Base-by-base conservation (phyloP, 1,140 invertebrate genomes). In the Cydia pomonella region DNA sequence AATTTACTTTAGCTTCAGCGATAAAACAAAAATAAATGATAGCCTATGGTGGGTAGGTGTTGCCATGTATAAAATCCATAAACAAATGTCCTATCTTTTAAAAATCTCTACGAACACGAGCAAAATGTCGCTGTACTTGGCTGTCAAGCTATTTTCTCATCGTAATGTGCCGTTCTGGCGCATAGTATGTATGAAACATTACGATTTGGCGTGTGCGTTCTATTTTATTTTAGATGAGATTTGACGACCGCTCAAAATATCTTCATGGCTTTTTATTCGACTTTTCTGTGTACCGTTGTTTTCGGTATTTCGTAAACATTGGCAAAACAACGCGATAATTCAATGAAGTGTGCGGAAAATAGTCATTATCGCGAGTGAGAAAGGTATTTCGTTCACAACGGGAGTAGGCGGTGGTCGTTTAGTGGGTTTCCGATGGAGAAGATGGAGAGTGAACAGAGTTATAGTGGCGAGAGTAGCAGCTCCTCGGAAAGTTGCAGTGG, bases 121-220 rank as follows among this genome's bases (percentile, higher is more conserved):
- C 87, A 92, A 92, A 92, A 92, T 92, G 91, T 92, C 91, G 91
- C 91, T 90, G 84, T 83, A 87, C 85, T 85, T 84, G 90, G 86
- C 91, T 92, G 91, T 92, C 91, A 92, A 92, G 90, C 86, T 92
- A 93, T 93, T 93, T 93, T 93, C 91, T 93, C 90, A 87, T 92
- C 87, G 91, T 87, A 92, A 92, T 92, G 91, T 90, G 89, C 90
- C 90, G 89, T 88, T 91, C 89, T 92, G 89, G 88, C 88, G 90
- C 89, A 92, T 91, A 92, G 85, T 91, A 92, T 92, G 88, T 92
- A 91, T 92, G 90, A 92, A 91, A 92, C 84, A 85, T 78, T 83
- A 82, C 80, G 84, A 83, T 87, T 90, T 91, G 89, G 85, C 89
- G 89, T 90, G 84, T 88, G 89, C 85, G 89, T 89, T 91, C 85